Evolutionary conservation across 1,140 invertebrate genomes (phyloP).

Genomic region (Mesaphorura yosii): DNA sequence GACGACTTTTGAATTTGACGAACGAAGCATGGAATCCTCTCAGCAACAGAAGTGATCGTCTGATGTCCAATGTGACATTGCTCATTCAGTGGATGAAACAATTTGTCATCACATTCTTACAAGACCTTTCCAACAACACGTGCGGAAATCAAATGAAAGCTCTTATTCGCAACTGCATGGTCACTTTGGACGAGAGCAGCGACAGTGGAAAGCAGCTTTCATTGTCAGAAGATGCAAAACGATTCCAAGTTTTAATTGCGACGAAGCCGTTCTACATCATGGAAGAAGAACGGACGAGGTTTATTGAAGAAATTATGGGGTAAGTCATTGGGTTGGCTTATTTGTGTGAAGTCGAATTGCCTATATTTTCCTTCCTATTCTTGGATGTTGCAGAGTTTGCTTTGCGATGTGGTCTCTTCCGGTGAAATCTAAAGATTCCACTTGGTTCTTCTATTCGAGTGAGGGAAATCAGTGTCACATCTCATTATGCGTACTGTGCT

Average conservation of each 20-base stretch:
- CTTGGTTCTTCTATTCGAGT: not conserved
- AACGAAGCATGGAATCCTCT: not conserved
- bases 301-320: not conserved
- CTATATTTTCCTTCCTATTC: not conserved
- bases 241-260: not conserved
- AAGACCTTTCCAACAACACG: not conserved
- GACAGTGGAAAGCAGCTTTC: not conserved
- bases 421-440: not conserved
- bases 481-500: not conserved
- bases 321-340: not conserved
- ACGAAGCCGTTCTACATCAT: conserved; percentile 10
- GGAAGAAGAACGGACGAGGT: not conserved
- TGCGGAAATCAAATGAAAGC: not conserved
- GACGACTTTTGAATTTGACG: conserved; percentile 9
- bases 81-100: conserved; percentile 23
- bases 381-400: not conserved
- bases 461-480: not conserved
- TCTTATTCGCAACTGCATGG: conserved; percentile 5
- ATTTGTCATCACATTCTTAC: conserved; percentile 8
- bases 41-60: conserved; percentile 3
- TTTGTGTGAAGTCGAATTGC: not conserved
- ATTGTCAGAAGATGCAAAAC: conserved; percentile 7
- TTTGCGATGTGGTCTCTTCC: conserved; percentile 8
- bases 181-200: conserved; percentile 10
- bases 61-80: conserved; percentile 20